Conservation (phyloP, 2,797 vertebrate species). For the Selene dorsalis region DNA sequence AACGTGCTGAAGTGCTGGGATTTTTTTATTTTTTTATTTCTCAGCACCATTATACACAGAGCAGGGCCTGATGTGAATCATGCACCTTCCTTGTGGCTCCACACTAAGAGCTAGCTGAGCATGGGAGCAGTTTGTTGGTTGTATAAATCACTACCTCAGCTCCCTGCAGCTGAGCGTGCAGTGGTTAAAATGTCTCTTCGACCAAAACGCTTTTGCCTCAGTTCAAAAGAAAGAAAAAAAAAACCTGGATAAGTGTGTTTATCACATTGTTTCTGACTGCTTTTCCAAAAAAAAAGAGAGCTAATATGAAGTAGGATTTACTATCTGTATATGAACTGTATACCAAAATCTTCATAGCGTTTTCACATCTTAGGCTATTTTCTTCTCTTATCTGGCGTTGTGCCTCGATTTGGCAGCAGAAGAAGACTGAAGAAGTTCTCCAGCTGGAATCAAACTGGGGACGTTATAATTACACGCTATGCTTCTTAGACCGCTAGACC, state of each 20-base stretch:
- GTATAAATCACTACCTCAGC: too few species aligned
- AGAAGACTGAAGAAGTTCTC: not conserved
- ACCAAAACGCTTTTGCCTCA: not conserved
- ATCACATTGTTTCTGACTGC: not conserved
- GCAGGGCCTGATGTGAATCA: not conserved
- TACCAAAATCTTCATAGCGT: not conserved
- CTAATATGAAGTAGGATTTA: not conserved
- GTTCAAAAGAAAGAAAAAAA: not conserved
- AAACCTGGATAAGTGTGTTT: not conserved
- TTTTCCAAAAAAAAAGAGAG: not conserved
- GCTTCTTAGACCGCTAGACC: constrained; percentile 6
- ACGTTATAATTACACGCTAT: constrained; percentile 20
- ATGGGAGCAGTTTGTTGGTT: too few species aligned
- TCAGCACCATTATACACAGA: not conserved
- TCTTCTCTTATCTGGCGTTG: not conserved
- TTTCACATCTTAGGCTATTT: not conserved
- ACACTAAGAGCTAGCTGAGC: too few species aligned
- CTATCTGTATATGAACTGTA: not conserved
- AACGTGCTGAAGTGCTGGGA: not conserved
- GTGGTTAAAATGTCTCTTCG: not conserved
- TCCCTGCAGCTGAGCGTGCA: not conserved
- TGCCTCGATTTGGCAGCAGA: not conserved
- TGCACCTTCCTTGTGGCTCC: not conserved
- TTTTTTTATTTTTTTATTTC: not conserved
- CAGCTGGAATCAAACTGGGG: not conserved